A percentile compares a stretch with the other conserved stretches of the same genome.
Evolutionary conservation across 1,140 invertebrate species (phyloP).

Genomic region (Bemisia tabaci): DNA sequence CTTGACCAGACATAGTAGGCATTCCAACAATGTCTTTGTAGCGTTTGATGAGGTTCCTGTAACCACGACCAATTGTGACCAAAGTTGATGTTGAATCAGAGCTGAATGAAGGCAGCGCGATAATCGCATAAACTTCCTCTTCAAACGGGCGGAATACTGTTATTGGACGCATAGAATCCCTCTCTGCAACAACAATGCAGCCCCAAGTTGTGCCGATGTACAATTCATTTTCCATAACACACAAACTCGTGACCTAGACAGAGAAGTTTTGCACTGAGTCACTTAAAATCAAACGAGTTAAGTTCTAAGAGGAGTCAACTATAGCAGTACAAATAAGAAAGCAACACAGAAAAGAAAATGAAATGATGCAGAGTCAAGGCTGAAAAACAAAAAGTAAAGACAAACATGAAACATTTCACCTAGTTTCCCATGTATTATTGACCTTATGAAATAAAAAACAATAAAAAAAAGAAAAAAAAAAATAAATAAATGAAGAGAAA

Average conservation of each 20-base stretch:
- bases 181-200: conserved; percentile 74
- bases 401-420: too few relatives aligned
- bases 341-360: too few relatives aligned
- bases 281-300: background rate
- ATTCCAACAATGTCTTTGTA: conserved; percentile 25
- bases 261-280: background rate
- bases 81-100: conserved; percentile 27
- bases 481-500: too few relatives aligned
- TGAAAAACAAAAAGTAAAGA: too few relatives aligned
- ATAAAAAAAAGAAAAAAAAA: too few relatives aligned
- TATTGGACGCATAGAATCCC: conserved; percentile 60
- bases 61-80: conserved; percentile 68
- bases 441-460: too few relatives aligned
- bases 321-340: background rate
- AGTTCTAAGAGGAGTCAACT: too few relatives aligned
- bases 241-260: conserved; percentile 58
- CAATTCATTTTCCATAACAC: conserved; percentile 49
- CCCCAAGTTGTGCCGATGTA: conserved; percentile 88
- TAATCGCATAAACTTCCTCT: conserved; percentile 47
- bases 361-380: too few relatives aligned
- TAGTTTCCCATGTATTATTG: too few relatives aligned
- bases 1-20: conserved; percentile 6
- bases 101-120: conserved; percentile 15
- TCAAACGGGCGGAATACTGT: conserved; percentile 83
- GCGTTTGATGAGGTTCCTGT: conserved; percentile 53